Conservation (phyloP, 2,797 vertebrate species). For the Danionella dracula region DNA sequence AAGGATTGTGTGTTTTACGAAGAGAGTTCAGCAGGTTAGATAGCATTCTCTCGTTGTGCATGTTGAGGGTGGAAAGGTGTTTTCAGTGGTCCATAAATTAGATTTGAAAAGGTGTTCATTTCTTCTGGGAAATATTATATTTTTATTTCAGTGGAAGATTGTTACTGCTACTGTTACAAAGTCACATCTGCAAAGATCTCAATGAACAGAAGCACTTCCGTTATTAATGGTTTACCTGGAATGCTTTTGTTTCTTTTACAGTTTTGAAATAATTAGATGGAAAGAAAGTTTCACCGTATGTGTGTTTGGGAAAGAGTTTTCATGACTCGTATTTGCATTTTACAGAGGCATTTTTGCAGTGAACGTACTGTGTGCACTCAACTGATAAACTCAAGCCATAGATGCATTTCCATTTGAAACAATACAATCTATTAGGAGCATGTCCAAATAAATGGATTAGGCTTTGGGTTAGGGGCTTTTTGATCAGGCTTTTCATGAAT, state of each 20-base stretch:
- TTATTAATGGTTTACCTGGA: not conserved
- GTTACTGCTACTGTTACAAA: too few relatives aligned
- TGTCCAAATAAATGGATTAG: conserved; percentile 12
- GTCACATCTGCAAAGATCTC: too few relatives aligned
- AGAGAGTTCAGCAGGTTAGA: conserved; percentile 15
- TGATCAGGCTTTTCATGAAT: conserved; percentile 6
- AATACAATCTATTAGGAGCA: not conserved
- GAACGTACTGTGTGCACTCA: not conserved
- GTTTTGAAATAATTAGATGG: not conserved
- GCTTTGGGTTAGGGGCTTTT: conserved; percentile 11
- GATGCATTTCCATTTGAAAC: conserved; percentile 13
- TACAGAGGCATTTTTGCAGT: conserved; percentile 3
- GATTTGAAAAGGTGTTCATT: too few relatives aligned
- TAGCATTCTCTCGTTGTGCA: not conserved
- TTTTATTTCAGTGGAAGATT: too few relatives aligned
- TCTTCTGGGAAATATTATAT: too few relatives aligned
- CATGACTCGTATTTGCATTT: not conserved
- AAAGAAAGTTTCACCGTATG: too few relatives aligned
- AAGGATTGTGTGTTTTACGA: too few relatives aligned
- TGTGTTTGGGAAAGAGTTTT: not conserved
- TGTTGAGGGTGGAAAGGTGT: conserved; percentile 6
- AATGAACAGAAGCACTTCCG: conserved; percentile 9
- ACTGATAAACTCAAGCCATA: not conserved
- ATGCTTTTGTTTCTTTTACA: not conserved
- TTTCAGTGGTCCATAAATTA: not conserved